Percentiles rank a stretch among this genome's conserved stretches.
Conservation (phyloP, 2,888 invertebrate species). For the Hydropsyche betteni region DNA sequence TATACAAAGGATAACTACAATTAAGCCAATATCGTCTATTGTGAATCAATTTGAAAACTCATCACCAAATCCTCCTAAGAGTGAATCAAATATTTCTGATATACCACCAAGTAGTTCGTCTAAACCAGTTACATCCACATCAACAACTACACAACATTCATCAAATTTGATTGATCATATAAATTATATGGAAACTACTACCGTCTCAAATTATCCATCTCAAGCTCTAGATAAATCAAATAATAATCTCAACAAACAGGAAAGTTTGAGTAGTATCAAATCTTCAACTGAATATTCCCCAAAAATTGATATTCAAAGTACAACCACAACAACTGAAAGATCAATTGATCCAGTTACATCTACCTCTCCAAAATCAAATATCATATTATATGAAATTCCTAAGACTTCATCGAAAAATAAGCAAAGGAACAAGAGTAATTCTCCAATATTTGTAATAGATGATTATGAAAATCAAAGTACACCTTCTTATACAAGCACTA, state of each 20-base stretch:
- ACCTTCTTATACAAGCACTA: conserved; percentile 53
- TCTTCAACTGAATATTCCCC: background rate
- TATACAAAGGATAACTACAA: conserved; percentile 58
- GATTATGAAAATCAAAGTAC: conserved; percentile 53
- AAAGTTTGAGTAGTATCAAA: background rate
- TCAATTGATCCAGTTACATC: conserved; percentile 36
- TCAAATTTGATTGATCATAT: background rate
- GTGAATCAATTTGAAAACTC: background rate
- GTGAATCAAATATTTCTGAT: conserved; percentile 9
- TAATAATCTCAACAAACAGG: too few relatives aligned
- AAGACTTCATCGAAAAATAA: too few relatives aligned
- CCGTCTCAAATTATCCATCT: background rate
- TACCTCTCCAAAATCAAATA: conserved; percentile 26
- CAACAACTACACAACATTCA: background rate
- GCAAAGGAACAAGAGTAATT: too few relatives aligned
- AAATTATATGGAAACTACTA: background rate
- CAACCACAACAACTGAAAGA: conserved; percentile 49
- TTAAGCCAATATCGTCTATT: conserved; percentile 52
- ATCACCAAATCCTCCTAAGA: conserved; percentile 30
- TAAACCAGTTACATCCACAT: background rate
- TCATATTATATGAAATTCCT: background rate
- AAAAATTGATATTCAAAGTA: conserved; percentile 45
- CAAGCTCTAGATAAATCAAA: too few relatives aligned
- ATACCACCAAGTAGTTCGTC: background rate
- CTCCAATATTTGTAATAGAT: conserved; percentile 50